Percentiles rank a stretch among this genome's conserved stretches.
phyloP scores from a whole-genome alignment of 1,140 invertebrate genomes.

The Lordiphosa stackelbergi region DNA sequence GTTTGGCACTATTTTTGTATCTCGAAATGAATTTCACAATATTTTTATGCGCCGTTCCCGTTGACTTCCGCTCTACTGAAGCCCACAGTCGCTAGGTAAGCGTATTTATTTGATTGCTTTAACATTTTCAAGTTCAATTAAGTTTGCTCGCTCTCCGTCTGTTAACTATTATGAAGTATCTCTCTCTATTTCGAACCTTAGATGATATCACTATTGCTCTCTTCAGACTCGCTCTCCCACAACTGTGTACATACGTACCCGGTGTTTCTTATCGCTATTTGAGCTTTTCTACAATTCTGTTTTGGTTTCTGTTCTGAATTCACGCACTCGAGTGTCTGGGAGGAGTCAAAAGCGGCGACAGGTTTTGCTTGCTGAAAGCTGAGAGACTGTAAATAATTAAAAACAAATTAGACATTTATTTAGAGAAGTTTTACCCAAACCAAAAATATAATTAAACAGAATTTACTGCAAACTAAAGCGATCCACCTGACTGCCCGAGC shows the following conservation, averaged over 20 bases:
- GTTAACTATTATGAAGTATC: slow-evolving; percentile 5
- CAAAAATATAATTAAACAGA: neutral
- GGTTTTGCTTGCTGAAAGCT: neutral
- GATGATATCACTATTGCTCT: neutral
- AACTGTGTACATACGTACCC: neutral
- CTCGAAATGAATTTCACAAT: slow-evolving; percentile 7
- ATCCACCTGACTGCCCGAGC: slow-evolving; percentile 45
- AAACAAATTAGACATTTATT: neutral
- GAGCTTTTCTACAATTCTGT: slow-evolving; percentile 13
- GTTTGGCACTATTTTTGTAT: neutral
- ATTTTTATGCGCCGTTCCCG: slow-evolving; percentile 16
- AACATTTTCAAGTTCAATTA: slow-evolving; percentile 27
- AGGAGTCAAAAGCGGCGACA: neutral
- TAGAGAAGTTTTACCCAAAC: neutral
- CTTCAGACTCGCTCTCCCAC: neutral
- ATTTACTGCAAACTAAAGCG: slow-evolving; percentile 34
- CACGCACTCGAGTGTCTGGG: neutral
- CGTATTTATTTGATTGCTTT: slow-evolving; percentile 29
- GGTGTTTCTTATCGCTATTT: slow-evolving; percentile 15
- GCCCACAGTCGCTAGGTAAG: neutral
- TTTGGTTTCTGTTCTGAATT: slow-evolving; percentile 34
- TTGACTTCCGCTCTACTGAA: slow-evolving; percentile 23
- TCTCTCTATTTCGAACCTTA: neutral
- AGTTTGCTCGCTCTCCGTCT: slow-evolving; percentile 2
- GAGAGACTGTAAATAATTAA: neutral